These are phyloP conservation scores for Myrmecophaga tridactyla DNA, from an alignment of 2,113 vertebrate species.

Conservation along the genomic window DNA sequence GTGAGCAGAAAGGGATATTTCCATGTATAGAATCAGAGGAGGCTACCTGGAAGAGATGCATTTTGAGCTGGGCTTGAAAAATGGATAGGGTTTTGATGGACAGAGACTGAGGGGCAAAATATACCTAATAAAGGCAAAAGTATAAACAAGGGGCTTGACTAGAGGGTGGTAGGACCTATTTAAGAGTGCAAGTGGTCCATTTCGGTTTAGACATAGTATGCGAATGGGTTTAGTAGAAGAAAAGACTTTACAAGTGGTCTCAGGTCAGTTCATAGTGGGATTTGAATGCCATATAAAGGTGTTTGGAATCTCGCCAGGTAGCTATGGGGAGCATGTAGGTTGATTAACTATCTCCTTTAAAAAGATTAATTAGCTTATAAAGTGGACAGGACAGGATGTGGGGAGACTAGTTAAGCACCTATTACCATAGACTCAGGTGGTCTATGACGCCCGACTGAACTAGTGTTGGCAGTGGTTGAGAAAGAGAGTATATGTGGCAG, in stretches of 20 bases:
- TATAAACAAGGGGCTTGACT: background rate
- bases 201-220: background rate
- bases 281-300: conserved; percentile 10
- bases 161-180: background rate
- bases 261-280: conserved; percentile 6
- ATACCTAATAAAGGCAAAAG: conserved; percentile 1
- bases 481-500: background rate
- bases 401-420: conserved; percentile 45
- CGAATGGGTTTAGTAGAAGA: conserved; percentile 5
- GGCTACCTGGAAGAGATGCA: background rate
- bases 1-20: background rate
- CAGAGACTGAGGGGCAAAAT: background rate
- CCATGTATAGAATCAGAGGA: background rate
- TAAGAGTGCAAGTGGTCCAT: background rate
- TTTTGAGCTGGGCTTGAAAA: background rate
- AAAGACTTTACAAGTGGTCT: background rate
- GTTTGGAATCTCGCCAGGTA: conserved; percentile 56
- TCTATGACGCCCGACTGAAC: background rate
- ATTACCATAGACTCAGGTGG: conserved; percentile 35
- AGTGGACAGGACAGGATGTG: conserved; percentile 35
- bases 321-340: conserved; percentile 31
- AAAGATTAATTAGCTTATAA: conserved; percentile 61
- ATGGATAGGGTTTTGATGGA: background rate
- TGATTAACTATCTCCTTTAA: conserved; percentile 59
- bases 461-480: background rate